A percentile compares a stretch with the other conserved stretches of the same genome.
These are phyloP conservation scores for Himantopus leucocephalus DNA, from an alignment of 2,113 vertebrate genomes.

Conservation along the genomic window DNA sequence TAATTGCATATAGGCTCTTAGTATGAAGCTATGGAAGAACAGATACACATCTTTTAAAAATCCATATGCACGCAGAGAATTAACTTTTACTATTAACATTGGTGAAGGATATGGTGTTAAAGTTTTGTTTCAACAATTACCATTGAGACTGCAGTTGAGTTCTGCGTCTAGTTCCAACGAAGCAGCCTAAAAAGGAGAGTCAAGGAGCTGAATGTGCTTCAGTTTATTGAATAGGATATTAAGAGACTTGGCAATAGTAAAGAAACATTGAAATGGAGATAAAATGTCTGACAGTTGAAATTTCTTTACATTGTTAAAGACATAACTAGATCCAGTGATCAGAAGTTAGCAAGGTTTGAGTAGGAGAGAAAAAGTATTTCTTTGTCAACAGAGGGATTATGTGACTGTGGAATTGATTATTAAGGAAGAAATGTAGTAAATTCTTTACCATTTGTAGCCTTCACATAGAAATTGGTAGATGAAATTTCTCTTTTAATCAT, in stretches of 20 bases:
- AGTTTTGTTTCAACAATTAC: background rate
- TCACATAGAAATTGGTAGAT: background rate
- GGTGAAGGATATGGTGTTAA: background rate
- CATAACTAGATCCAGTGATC: background rate
- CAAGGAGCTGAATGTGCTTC: background rate
- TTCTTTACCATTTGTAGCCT: background rate
- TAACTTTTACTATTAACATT: background rate
- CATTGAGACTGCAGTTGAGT: background rate
- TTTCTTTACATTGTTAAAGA: background rate
- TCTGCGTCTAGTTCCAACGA: background rate
- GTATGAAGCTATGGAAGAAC: background rate
- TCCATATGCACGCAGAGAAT: rapidly evolving
- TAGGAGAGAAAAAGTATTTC: background rate
- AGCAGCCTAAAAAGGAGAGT: background rate
- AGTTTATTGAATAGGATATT: background rate
- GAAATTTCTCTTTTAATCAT: background rate
- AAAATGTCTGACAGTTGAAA: background rate
- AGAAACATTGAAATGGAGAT: background rate
- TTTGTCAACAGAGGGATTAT: background rate
- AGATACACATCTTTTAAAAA: background rate
- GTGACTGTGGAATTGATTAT: background rate
- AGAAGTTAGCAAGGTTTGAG: background rate
- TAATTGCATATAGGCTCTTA: background rate
- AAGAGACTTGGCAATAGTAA: background rate
- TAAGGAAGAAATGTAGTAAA: background rate